Evolutionary conservation across 2,113 vertebrate species (phyloP), one percentile per base, ranked within the genome.

Genomic region (Nycticebus coucang): DNA sequence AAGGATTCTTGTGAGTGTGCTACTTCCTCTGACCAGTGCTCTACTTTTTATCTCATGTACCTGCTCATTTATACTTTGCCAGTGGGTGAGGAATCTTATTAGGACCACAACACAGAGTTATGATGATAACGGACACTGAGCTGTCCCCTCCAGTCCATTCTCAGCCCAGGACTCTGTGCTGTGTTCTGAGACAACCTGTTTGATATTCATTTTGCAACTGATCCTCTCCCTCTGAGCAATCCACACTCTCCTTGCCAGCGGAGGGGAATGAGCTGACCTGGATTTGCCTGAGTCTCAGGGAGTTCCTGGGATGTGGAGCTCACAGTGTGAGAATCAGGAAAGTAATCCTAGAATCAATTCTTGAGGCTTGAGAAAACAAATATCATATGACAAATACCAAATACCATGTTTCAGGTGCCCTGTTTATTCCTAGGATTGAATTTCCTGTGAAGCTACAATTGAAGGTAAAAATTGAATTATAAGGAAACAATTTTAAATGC

Each of bases 311-410:
- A 80, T 37, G 5, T 28, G 37, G 66, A 21, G 81, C 5, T 68
- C 19, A 62, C 24, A 41, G 5, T 50, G 21, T 45, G 18, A 82
- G 82, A 96, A 50, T 69, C 80, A 66, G 60, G 19, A 71, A 64
- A 89, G 37, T 55, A 22, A 50, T 12, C 30, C 30, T n/a, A 21
- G 19, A 45, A 35, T 66, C 28, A 55, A 35, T 2, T 33, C 5
- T 62, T 33, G n/a, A 12, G 10, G 22, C 18, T n/a, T 89, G 62
- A 77, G 41, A 85, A 86, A 94, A 85, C 33, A 93, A 88, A 21
- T 86, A 45, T 33, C 55, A 50, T 50, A 10, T 50, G 45, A 50
- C 45, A 50, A 50, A 50, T 50, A 50, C 45, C 45, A 50, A 10
- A 50, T 50, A 50, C 45, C 45, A 50, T 90, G 35, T 90, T 59